Evolutionary conservation across 2,888 invertebrate genomes (phyloP).

Genomic region (Napeogenes inachia): DNA sequence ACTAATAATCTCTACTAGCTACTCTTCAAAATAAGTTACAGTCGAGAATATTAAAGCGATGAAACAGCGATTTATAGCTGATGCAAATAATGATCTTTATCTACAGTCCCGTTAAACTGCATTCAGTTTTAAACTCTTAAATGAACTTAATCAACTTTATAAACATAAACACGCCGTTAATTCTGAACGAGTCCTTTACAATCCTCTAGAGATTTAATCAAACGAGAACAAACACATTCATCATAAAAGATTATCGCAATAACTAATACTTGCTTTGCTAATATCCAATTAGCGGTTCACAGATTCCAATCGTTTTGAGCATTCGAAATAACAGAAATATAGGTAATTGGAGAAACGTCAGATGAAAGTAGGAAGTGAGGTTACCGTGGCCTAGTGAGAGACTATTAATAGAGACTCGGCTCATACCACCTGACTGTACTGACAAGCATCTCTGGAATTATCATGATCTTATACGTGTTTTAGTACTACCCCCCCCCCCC

Average conservation of each 20-base stretch:
- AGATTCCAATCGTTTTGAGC: conserved; percentile 44
- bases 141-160: conserved; percentile 33
- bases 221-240: conserved; percentile 55
- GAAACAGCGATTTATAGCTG: too few relatives aligned
- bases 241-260: conserved; percentile 57
- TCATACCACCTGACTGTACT: neutral
- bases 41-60: too few relatives aligned
- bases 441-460: conserved; percentile 9
- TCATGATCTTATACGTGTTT: conserved; percentile 4
- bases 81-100: conserved; percentile 6
- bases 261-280: conserved; percentile 24
- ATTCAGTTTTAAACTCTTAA: conserved; percentile 12
- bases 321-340: conserved; percentile 40
- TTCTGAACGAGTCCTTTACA: conserved; percentile 48
- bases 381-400: conserved; percentile 19
- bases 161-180: conserved; percentile 52
- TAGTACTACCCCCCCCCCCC: too few relatives aligned
- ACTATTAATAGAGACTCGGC: conserved; percentile 13
- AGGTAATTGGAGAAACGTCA: conserved; percentile 27
- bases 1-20: too few relatives aligned
- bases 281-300: conserved; percentile 33
- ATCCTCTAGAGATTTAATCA: conserved; percentile 48
- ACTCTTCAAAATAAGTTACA: too few relatives aligned
- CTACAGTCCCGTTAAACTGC: conserved; percentile 8
- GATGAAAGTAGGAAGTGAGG: conserved; percentile 24